Percentiles rank a stretch among this genome's conserved stretches.
phyloP scores from a whole-genome alignment of 2,113 vertebrate genomes.

The Vicugna pacos region DNA sequence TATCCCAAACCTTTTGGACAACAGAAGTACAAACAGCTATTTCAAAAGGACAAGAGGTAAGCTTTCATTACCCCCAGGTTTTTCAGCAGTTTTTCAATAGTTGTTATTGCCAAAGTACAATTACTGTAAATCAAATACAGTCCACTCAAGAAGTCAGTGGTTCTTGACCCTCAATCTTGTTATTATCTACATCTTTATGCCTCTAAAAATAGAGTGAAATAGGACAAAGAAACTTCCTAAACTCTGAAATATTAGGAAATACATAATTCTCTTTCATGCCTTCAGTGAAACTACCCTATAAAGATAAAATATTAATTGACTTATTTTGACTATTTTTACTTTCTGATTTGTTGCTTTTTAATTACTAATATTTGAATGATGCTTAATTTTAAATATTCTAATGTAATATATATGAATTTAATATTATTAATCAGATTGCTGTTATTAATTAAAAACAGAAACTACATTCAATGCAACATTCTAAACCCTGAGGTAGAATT shows the following conservation, averaged over 20 bases:
- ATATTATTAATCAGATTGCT: background rate
- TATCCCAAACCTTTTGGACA: constrained; percentile 95
- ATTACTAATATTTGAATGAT: constrained; percentile 53
- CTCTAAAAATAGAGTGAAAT: background rate
- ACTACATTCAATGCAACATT: background rate
- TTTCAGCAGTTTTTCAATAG: background rate
- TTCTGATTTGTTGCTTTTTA: constrained; percentile 40
- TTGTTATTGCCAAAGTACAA: background rate
- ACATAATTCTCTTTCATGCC: background rate
- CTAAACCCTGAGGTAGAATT: background rate
- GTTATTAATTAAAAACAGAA: background rate
- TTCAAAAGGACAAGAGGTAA: constrained; percentile 87
- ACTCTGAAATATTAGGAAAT: background rate
- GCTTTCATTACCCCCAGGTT: background rate
- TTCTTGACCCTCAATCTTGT: background rate
- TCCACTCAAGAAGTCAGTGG: background rate
- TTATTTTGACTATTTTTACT: constrained; percentile 32
- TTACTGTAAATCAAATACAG: background rate
- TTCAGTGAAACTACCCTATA: background rate
- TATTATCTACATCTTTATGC: background rate
- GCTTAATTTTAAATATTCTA: background rate
- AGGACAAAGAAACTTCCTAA: constrained; percentile 4
- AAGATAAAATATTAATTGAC: background rate
- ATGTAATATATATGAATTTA: background rate
- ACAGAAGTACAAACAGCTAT: constrained; percentile 90